These are phyloP conservation scores for Mionectes macconnelli DNA, from an alignment of 2,113 vertebrate species.

Conservation along the genomic window DNA sequence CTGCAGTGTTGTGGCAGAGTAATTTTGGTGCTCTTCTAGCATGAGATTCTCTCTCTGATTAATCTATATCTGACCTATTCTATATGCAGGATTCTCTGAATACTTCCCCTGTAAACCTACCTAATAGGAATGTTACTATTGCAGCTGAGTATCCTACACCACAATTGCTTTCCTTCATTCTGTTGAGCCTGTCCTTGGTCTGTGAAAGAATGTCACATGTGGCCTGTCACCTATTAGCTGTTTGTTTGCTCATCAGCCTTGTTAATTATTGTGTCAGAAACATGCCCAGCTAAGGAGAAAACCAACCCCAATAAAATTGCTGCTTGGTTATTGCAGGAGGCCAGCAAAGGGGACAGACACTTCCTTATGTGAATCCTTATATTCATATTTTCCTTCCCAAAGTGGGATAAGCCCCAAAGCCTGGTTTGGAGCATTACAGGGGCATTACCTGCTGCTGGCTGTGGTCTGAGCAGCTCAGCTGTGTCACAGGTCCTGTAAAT, in stretches of 20 bases:
- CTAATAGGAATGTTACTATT: background rate
- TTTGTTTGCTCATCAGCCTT: background rate
- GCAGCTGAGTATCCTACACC: background rate
- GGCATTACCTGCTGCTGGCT: background rate
- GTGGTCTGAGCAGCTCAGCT: background rate
- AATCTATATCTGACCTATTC: background rate
- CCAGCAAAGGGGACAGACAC: background rate
- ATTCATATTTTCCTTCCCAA: background rate
- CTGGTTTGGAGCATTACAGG: background rate
- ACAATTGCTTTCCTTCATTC: background rate
- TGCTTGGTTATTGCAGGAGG: background rate
- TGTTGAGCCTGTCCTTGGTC: background rate
- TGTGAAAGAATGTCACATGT: background rate
- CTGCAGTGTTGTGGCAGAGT: background rate
- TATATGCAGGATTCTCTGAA: background rate
- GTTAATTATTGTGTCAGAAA: background rate
- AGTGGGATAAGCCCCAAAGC: background rate
- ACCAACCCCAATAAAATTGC: background rate
- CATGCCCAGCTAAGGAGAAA: background rate
- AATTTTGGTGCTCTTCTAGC: background rate
- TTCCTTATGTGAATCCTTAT: background rate
- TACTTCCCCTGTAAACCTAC: background rate
- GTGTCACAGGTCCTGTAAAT: background rate
- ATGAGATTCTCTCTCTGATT: background rate
- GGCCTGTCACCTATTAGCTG: background rate